phyloP scores from a whole-genome alignment of 2,113 vertebrate genomes.

The Ovis aries region DNA sequence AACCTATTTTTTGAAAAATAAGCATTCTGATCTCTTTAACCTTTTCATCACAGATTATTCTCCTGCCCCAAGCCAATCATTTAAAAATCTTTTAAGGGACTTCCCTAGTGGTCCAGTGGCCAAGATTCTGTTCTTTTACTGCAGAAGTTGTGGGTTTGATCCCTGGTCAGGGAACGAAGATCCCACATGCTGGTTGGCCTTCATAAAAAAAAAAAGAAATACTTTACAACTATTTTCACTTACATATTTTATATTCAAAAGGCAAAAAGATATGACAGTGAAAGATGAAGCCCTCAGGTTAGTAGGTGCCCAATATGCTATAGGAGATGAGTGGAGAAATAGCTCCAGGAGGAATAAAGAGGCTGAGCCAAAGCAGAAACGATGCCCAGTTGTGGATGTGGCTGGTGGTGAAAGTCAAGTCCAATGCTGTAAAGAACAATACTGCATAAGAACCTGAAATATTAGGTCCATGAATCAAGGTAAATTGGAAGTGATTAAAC shows the following conservation, averaged over 20 bases:
- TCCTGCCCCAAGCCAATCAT: background rate
- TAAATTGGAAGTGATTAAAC: background rate
- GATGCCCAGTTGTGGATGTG: background rate
- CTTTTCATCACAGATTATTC: background rate
- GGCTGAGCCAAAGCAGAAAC: background rate
- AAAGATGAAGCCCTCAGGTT: background rate
- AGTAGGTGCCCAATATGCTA: background rate
- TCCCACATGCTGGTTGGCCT: background rate
- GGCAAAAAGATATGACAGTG: background rate
- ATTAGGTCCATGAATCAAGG: background rate
- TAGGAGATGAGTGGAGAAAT: background rate
- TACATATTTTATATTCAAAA: background rate
- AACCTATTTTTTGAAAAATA: background rate
- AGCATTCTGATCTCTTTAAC: background rate
- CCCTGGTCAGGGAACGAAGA: background rate
- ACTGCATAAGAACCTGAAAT: background rate
- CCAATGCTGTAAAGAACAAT: background rate
- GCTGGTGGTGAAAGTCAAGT: background rate
- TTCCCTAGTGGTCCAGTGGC: background rate
- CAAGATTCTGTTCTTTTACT: background rate
- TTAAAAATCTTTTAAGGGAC: background rate
- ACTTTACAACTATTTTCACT: background rate
- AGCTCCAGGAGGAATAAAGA: background rate
- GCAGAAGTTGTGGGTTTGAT: background rate
- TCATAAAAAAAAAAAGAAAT: background rate